These are phyloP conservation scores for Phoxinus dragarum DNA, from an alignment of 2,797 vertebrate species.

Conservation along the genomic window DNA sequence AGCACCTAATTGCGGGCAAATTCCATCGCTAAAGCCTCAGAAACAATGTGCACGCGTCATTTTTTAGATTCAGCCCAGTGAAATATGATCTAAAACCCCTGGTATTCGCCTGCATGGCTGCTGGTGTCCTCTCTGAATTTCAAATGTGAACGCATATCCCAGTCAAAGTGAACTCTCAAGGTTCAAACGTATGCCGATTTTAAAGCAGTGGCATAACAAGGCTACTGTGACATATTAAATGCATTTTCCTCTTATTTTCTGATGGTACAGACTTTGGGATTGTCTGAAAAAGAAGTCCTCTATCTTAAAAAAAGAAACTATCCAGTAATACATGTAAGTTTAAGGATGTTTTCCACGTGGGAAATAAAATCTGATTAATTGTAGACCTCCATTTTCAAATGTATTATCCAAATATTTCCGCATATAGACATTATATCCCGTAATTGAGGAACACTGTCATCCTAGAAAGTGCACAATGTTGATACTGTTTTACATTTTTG, in stretches of 20 bases:
- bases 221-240: conserved; percentile 14
- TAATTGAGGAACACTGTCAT: background rate
- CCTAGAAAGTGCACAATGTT: background rate
- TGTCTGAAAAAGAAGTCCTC: background rate
- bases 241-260: background rate
- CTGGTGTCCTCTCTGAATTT: conserved; percentile 2
- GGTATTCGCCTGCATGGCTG: conserved; percentile 12
- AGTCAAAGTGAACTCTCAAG: conserved; percentile 20
- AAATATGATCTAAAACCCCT: conserved; percentile 15
- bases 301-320: background rate
- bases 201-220: conserved; percentile 12
- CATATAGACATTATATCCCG: background rate
- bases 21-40: background rate
- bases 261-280: background rate
- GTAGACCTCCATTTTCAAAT: background rate
- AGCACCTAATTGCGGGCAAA: conserved; percentile 22
- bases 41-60: background rate
- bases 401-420: background rate
- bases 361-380: background rate
- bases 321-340: background rate
- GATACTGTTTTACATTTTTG: background rate
- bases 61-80: background rate
- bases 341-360: background rate
- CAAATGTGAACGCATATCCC: background rate
- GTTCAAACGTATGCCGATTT: conserved; percentile 3